Percentiles rank a stretch among this genome's conserved stretches.
These are phyloP conservation scores for Argopecten irradians DNA, from an alignment of 1,140 invertebrate species.

Conservation along the genomic window DNA sequence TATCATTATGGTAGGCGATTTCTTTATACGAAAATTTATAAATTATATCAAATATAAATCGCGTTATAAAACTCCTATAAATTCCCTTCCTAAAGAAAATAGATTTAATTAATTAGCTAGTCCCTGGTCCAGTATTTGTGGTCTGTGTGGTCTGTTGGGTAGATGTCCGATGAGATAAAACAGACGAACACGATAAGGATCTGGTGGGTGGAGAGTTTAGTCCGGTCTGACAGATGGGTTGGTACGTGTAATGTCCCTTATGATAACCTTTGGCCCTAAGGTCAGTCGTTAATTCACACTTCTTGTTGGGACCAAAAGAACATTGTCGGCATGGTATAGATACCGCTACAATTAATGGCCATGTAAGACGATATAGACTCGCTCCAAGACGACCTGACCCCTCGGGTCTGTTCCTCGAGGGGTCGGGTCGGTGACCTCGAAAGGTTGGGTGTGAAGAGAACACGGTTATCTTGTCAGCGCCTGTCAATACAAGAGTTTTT, in stretches of 20 bases:
- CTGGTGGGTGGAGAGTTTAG: neutral
- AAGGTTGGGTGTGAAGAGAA: neutral
- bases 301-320: neutral
- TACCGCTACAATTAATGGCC: neutral
- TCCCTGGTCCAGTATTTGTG: too few relatives aligned
- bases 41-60: too few relatives aligned
- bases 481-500: slow-evolving; percentile 10
- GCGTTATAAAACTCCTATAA: too few relatives aligned
- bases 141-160: too few relatives aligned
- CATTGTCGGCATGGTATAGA: neutral
- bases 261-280: neutral
- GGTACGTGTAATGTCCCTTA: neutral
- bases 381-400: neutral
- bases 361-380: neutral
- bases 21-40: too few relatives aligned
- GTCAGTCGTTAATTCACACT: neutral
- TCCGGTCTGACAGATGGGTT: neutral
- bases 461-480: slow-evolving; percentile 5
- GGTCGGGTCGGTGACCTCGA: slow-evolving; percentile 3
- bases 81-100: too few relatives aligned
- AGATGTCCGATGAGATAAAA: neutral
- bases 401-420: neutral
- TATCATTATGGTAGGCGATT: too few relatives aligned
- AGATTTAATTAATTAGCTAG: too few relatives aligned
- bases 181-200: neutral